These are phyloP conservation scores for Limosa lapponica DNA, from an alignment of 2,797 vertebrate species.

Conservation along the genomic window DNA sequence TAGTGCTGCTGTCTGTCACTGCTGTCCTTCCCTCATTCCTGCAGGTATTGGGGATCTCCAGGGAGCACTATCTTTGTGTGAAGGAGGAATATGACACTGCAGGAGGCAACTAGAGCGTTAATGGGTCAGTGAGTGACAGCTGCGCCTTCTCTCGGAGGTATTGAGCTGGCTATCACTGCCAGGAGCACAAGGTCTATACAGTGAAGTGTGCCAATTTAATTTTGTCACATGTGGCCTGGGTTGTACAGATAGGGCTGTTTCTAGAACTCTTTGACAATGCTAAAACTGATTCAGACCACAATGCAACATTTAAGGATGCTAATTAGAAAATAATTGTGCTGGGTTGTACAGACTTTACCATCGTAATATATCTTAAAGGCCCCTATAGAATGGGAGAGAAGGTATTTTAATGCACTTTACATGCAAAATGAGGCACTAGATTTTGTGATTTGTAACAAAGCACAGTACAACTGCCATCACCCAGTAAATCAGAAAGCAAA, in stretches of 20 bases:
- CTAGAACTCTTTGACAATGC: conserved; percentile 53
- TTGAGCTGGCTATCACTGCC: conserved; percentile 60
- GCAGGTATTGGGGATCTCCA: conserved; percentile 69
- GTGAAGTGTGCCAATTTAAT: conserved; percentile 79
- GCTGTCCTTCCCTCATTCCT: conserved; percentile 73
- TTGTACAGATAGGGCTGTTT: conserved; percentile 66
- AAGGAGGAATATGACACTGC: conserved; percentile 74
- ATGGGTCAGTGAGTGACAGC: conserved; percentile 84
- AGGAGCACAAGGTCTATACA: conserved; percentile 71
- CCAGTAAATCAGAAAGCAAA: conserved; percentile 55
- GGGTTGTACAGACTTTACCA: conserved; percentile 30
- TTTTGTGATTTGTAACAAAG: conserved; percentile 59
- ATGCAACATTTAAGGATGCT: conserved; percentile 66
- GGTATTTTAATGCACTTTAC: conserved; percentile 34
- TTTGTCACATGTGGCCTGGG: conserved; percentile 73
- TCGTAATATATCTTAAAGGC: not conserved
- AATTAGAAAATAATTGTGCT: conserved; percentile 69
- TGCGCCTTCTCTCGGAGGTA: conserved; percentile 79
- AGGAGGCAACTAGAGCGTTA: conserved; percentile 72
- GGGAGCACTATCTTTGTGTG: conserved; percentile 73
- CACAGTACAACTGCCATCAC: not conserved
- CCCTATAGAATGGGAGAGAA: conserved; percentile 33
- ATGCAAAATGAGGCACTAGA: conserved; percentile 44
- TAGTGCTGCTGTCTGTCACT: conserved; percentile 61
- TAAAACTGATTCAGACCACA: conserved; percentile 46